Percentiles rank a stretch among this genome's conserved stretches.
phyloP scores from a whole-genome alignment of 2,888 invertebrate genomes.

The Eueremaeus valkanovi region DNA sequence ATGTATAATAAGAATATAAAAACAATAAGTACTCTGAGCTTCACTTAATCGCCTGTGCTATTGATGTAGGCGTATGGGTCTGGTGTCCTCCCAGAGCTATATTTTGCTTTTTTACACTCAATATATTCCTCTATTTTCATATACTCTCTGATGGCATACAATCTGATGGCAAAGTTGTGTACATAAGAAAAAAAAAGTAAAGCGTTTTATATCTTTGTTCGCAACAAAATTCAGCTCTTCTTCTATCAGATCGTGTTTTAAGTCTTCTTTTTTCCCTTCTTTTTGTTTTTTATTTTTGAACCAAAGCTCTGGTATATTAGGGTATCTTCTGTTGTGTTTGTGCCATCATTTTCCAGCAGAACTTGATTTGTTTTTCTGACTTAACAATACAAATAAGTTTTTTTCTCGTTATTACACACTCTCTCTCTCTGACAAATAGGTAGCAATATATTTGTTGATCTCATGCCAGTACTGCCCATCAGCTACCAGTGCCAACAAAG shows the following conservation, averaged over 20 bases:
- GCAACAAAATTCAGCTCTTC: background rate
- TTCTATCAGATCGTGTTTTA: background rate
- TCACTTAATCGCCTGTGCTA: no score
- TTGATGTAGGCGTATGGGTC: background rate
- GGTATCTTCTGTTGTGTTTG: background rate
- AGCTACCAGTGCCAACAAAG: background rate
- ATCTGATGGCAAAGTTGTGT: constrained; percentile 2
- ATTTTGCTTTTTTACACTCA: no score
- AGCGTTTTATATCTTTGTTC: background rate
- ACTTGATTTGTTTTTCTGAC: background rate
- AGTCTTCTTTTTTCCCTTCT: background rate
- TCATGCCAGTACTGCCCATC: background rate
- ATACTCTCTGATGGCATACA: background rate
- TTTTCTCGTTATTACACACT: background rate
- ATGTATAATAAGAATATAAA: background rate
- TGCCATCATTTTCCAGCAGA: background rate
- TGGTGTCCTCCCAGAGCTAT: no score
- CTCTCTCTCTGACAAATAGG: constrained; percentile 9
- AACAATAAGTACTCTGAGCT: background rate
- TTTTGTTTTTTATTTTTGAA: background rate
- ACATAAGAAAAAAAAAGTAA: background rate
- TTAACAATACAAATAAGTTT: background rate
- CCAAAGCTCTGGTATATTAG: background rate
- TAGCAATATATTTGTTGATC: background rate
- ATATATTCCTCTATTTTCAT: no score